phyloP scores from a whole-genome alignment of 2,888 invertebrate genomes.

The Lasioglossum zephyrum region DNA sequence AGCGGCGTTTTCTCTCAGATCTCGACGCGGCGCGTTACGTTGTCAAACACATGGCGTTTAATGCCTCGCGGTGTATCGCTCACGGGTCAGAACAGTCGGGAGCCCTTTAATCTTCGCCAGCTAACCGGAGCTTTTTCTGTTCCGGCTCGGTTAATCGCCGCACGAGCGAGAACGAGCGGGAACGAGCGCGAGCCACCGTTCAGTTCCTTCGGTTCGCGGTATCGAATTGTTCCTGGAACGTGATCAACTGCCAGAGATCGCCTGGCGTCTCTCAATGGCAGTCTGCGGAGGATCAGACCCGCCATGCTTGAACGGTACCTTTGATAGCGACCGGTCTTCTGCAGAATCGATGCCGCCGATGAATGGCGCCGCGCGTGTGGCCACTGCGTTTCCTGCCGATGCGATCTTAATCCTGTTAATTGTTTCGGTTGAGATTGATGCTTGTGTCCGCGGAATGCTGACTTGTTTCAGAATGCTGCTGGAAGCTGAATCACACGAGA shows the following conservation, averaged over 20 bases:
- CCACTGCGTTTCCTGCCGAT: neutral
- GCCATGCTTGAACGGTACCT: neutral
- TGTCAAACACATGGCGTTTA: conserved; percentile 83
- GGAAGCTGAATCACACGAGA: neutral
- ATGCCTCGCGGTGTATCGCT: conserved; percentile 78
- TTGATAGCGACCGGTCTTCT: neutral
- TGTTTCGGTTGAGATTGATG: neutral
- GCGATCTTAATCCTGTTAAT: conserved; percentile 1
- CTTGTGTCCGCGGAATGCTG: neutral
- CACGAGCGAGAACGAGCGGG: conserved; percentile 34
- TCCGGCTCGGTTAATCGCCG: conserved; percentile 72
- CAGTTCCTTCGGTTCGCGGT: conserved; percentile 54
- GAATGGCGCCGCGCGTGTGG: neutral
- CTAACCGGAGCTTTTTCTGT: conserved; percentile 72
- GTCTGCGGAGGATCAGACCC: conserved; percentile 11
- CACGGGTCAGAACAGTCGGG: conserved; percentile 71
- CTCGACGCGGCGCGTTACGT: conserved; percentile 81
- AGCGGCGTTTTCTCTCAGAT: conserved; percentile 76
- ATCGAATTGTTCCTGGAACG: conserved; percentile 67
- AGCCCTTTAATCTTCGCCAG: conserved; percentile 77
- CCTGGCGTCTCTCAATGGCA: neutral
- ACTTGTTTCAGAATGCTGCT: neutral
- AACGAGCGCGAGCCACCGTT: neutral
- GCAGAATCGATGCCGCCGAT: neutral
- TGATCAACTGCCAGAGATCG: conserved; percentile 29